These are phyloP conservation scores for Tryphoninae sp. DNA, from an alignment of 2,888 invertebrate species.

Conservation along the genomic window DNA sequence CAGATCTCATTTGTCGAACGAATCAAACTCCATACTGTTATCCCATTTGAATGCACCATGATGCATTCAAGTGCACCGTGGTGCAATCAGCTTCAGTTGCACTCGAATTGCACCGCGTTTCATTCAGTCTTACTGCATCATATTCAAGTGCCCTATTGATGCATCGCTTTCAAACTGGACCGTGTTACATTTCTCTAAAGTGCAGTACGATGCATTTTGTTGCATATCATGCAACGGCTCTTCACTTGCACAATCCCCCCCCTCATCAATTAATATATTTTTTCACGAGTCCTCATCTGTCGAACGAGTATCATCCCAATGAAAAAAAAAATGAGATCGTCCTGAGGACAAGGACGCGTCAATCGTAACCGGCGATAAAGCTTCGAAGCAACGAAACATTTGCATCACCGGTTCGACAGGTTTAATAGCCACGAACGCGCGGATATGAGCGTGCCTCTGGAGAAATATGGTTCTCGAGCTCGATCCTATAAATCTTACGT, in stretches of 20 bases:
- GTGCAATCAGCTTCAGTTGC: no score
- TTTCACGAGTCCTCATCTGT: no score
- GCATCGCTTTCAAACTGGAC: background rate
- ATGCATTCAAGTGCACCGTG: no score
- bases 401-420: background rate
- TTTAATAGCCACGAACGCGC: constrained; percentile 5
- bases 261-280: no score
- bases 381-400: background rate
- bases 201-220: background rate
- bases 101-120: no score
- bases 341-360: background rate
- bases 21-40: background rate
- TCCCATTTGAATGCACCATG: no score
- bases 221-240: background rate
- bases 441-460: background rate
- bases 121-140: no score
- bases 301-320: no score
- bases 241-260: background rate
- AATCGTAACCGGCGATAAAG: background rate
- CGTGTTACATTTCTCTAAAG: background rate
- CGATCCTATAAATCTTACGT: constrained; percentile 45
- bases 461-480: background rate
- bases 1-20: background rate
- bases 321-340: no score
- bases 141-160: background rate